Conservation (phyloP, 2,888 invertebrate species). For the Augochlorella aurata region DNA sequence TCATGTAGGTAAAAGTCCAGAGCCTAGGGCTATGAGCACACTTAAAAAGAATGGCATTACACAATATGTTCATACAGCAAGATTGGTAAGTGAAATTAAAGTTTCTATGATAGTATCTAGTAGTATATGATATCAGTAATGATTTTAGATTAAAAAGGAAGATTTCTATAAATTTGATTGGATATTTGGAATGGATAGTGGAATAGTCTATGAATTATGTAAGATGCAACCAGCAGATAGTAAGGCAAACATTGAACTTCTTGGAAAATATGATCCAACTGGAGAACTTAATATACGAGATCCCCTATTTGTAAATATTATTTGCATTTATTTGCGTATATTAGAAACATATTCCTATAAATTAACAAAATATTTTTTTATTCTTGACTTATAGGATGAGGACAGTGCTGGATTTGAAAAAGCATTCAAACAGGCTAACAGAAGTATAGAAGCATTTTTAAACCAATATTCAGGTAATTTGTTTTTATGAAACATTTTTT, state of each 20-base stretch:
- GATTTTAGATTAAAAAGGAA: slow-evolving; percentile 85
- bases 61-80: slow-evolving; percentile 87
- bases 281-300: slow-evolving; percentile 92
- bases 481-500: not conserved
- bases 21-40: slow-evolving; percentile 87
- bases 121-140: slow-evolving; percentile 12
- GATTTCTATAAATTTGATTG: slow-evolving; percentile 93
- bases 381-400: slow-evolving; percentile 83
- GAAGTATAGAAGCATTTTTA: slow-evolving; percentile 87
- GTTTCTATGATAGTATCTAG: slow-evolving; percentile 80
- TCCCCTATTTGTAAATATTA: slow-evolving; percentile 92
- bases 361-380: slow-evolving; percentile 4
- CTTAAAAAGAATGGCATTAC: slow-evolving; percentile 88
- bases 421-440: slow-evolving; percentile 88
- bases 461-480: slow-evolving; percentile 71
- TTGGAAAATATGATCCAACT: slow-evolving; percentile 93
- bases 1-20: slow-evolving; percentile 92
- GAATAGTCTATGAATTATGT: slow-evolving; percentile 89
- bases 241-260: slow-evolving; percentile 89
- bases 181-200: slow-evolving; percentile 97
- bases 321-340: slow-evolving; percentile 9
- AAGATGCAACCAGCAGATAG: slow-evolving; percentile 85
- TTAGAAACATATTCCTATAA: slow-evolving; percentile 22
- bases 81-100: slow-evolving; percentile 85
- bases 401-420: slow-evolving; percentile 88